Conservation (phyloP, 2,113 vertebrate genomes). For the Rhabdomys dilectus region DNA sequence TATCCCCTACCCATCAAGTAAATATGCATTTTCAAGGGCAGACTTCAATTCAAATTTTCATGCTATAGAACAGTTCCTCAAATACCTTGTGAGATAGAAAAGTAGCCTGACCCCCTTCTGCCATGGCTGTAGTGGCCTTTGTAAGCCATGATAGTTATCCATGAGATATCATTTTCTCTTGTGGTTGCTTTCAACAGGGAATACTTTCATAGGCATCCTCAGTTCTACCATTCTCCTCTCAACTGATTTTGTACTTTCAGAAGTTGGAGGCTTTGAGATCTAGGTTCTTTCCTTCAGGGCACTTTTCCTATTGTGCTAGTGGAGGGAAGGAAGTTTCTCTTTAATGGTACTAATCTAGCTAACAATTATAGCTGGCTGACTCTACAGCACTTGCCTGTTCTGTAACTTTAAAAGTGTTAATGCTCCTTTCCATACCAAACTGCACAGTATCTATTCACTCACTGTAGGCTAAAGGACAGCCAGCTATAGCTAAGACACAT, state of each 20-base stretch:
- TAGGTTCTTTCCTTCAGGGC: background rate
- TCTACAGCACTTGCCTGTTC: background rate
- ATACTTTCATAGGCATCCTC: background rate
- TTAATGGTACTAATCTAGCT: background rate
- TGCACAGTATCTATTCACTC: background rate
- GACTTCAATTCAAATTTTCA: background rate
- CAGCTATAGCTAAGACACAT: too few relatives aligned
- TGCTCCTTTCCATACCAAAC: background rate
- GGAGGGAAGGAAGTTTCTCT: background rate
- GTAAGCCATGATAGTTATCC: too few relatives aligned
- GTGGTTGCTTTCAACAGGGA: background rate
- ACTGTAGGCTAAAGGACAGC: background rate
- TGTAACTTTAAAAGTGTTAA: background rate
- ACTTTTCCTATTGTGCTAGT: background rate
- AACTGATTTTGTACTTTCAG: background rate
- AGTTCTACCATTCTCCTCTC: background rate
- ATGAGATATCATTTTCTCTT: background rate
- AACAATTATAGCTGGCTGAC: background rate
- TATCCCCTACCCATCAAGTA: background rate
- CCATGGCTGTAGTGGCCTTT: too few relatives aligned
- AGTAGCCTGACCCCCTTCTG: background rate
- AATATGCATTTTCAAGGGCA: background rate
- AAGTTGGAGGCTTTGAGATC: background rate
- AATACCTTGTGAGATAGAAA: background rate
- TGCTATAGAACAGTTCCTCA: background rate